These are phyloP conservation scores for Drosophila santomea DNA, from an alignment of 1,140 invertebrate species.

Conservation along the genomic window DNA sequence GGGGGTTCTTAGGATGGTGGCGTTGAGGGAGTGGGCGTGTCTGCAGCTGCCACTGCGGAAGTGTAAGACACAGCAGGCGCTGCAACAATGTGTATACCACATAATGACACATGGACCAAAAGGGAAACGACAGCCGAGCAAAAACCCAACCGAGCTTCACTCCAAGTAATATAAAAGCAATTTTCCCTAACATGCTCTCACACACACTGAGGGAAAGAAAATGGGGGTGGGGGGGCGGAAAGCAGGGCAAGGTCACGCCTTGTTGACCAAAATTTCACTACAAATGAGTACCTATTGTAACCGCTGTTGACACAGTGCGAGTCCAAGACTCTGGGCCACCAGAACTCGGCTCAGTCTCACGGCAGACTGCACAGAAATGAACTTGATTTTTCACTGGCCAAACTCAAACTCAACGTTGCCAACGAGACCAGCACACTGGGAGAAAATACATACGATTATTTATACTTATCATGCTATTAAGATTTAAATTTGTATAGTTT, in stretches of 20 bases:
- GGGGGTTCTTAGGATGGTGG: neutral
- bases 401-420: constrained; percentile 8
- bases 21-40: constrained; percentile 29
- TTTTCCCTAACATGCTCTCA: constrained; percentile 37
- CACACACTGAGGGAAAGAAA: constrained; percentile 8
- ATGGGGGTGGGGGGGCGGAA: neutral
- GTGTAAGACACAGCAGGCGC: constrained; percentile 70
- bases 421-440: constrained; percentile 2
- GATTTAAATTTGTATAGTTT: too few species aligned
- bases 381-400: constrained; percentile 57
- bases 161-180: constrained; percentile 65
- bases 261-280: constrained; percentile 70
- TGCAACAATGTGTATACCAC: constrained; percentile 63
- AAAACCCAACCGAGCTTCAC: constrained; percentile 37
- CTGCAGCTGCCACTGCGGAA: constrained; percentile 63
- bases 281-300: constrained; percentile 58
- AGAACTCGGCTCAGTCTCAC: constrained; percentile 39
- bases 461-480: too few species aligned
- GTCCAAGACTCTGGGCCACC: constrained; percentile 32
- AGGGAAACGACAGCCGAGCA: constrained; percentile 8
- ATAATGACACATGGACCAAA: constrained; percentile 46
- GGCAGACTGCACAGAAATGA: constrained; percentile 68
- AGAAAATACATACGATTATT: too few species aligned
- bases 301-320: constrained; percentile 43
- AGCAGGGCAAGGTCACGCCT: constrained; percentile 63